phyloP scores from a whole-genome alignment of 2,888 invertebrate species.

The Halictus ligatus region DNA sequence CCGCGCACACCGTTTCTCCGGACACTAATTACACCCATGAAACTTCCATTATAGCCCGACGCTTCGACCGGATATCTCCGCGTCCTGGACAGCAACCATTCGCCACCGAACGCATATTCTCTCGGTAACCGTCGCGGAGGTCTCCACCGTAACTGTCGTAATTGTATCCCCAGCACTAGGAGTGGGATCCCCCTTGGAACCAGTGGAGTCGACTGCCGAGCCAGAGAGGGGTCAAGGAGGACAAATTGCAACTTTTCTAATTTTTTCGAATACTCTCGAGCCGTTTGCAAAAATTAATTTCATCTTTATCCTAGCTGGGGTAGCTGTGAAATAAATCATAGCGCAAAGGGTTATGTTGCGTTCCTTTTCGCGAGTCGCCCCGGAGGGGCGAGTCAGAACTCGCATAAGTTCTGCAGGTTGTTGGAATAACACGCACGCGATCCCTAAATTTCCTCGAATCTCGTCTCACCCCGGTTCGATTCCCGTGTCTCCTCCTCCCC shows the following conservation, averaged over 20 bases:
- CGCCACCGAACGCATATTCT: background rate
- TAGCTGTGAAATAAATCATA: too few relatives aligned
- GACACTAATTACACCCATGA: constrained; percentile 46
- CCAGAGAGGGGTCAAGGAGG: too few relatives aligned
- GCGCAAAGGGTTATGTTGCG: too few relatives aligned
- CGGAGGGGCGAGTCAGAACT: background rate
- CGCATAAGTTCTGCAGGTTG: background rate
- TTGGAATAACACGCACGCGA: background rate
- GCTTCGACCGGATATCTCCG: background rate
- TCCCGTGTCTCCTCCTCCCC: constrained; percentile 19
- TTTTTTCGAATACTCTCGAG: too few relatives aligned
- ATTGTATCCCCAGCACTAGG: too few relatives aligned
- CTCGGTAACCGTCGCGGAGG: too few relatives aligned
- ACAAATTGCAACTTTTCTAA: too few relatives aligned
- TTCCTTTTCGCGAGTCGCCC: background rate
- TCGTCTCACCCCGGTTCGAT: background rate
- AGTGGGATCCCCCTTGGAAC: too few relatives aligned
- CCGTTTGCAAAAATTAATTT: too few relatives aligned
- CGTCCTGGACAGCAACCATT: background rate
- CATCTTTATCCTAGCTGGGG: too few relatives aligned
- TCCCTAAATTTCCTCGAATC: constrained; percentile 7
- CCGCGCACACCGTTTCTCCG: constrained; percentile 34
- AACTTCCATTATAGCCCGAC: constrained; percentile 36
- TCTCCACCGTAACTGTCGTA: background rate
- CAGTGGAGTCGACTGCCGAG: too few relatives aligned